Evolutionary conservation across 2,113 vertebrate species (phyloP).

Genomic region (Elachura formosa): DNA sequence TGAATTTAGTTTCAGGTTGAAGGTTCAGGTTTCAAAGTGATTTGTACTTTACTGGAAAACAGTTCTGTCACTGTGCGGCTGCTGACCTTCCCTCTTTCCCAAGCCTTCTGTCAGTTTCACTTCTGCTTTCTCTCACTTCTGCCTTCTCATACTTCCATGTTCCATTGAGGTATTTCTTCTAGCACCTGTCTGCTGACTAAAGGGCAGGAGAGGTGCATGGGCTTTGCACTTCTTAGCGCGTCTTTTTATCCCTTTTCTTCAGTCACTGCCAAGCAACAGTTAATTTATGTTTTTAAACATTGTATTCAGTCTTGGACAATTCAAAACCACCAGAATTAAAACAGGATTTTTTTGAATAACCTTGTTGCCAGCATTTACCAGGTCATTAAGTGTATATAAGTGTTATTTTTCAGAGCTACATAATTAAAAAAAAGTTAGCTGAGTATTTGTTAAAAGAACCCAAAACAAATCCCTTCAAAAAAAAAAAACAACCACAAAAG

Average conservation of each 20-base stretch:
- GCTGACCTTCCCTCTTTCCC: background rate
- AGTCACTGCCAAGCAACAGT: background rate
- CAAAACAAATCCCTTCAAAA: accelerated
- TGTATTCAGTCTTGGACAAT: background rate
- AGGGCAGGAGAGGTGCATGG: background rate
- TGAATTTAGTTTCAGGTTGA: background rate
- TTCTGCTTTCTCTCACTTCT: background rate
- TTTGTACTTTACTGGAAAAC: background rate
- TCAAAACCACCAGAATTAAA: background rate
- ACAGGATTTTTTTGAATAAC: background rate
- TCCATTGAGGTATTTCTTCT: background rate
- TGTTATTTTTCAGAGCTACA: background rate
- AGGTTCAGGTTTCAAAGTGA: background rate
- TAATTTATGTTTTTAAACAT: background rate
- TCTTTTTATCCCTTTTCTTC: background rate
- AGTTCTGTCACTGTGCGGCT: background rate
- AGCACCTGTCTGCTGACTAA: background rate
- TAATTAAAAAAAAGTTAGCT: background rate
- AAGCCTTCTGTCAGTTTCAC: background rate
- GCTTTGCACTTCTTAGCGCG: background rate
- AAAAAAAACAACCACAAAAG: background rate
- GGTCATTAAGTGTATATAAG: background rate
- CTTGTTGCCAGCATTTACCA: background rate
- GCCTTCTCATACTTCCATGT: background rate
- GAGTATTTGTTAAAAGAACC: background rate